Evolutionary conservation across 2,888 invertebrate genomes (phyloP), one percentile per base, ranked within the genome.

Genomic region (Siphlonurus alternatus): DNA sequence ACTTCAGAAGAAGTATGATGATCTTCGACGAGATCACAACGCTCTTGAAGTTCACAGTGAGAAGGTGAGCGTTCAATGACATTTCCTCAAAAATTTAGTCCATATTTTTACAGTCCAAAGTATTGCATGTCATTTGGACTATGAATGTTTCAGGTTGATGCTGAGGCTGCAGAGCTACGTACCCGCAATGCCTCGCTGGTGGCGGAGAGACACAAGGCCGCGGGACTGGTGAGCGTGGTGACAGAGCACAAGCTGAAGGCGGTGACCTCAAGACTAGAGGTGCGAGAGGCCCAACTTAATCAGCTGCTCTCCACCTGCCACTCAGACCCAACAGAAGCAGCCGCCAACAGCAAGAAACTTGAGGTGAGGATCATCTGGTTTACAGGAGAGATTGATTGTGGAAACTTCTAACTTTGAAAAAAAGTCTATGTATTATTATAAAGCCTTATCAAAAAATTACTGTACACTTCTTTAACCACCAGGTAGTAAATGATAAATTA

Each of bases 41-140:
- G 84, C 86, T 0, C 74, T 93, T 19, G 84, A 89, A 72, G 80
- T 92, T 67, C 81, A 89, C 67, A 90, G 88, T 73, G 89, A 89
- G 70, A 83, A 88, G 70, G 83, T 81, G 67, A 63, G 63, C 61
- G 54, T 20, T 38, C 7, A 38, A 10, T 38, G 5, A 61, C 51
- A 62, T n/a, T 2, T 23, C 23, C 19, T 22, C 2, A 1, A 51
- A 20, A 23, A n/a, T n/a, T n/a, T n/a, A n/a, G n/a, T 23, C 2
- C 22, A 10, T 38, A 38, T 38, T 38, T 5, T 38, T 38, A 38
- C 15, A 10, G 38, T 38, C n/a, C n/a, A n/a, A n/a, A n/a, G n/a
- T n/a, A n/a, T n/a, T n/a, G n/a, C n/a, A n/a, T n/a, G n/a, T n/a
- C n/a, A n/a, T 63, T 63, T 69, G n/a, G n/a, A n/a, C n/a, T n/a